Evolutionary conservation across 2,888 invertebrate species (phyloP).

Genomic region (Chrysopilus asiliformis): DNA sequence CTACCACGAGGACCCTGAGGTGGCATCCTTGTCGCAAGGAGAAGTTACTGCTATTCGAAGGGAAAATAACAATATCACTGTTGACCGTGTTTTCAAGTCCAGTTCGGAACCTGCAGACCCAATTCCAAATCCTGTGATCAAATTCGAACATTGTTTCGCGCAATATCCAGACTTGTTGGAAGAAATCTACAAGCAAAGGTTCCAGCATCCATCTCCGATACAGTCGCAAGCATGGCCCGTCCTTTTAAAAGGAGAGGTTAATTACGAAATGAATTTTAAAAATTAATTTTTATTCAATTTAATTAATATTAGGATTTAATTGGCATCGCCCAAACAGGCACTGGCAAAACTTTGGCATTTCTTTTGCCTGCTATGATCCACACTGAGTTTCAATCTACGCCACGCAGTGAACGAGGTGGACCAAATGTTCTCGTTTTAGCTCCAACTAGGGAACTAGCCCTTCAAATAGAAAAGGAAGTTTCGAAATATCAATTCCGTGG

Average conservation of each 20-base stretch:
- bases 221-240: constrained; percentile 94
- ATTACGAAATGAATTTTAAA: too few species aligned
- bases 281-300: too few species aligned
- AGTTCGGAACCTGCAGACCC: constrained; percentile 23
- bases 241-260: constrained; percentile 69
- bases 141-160: constrained; percentile 72
- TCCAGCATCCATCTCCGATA: constrained; percentile 76
- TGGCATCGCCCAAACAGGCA: constrained; percentile 92
- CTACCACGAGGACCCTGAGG: constrained; percentile 61
- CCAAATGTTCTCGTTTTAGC: constrained; percentile 82
- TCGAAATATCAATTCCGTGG: constrained; percentile 75
- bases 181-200: constrained; percentile 64
- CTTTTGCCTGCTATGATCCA: constrained; percentile 86
- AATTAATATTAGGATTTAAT: too few species aligned
- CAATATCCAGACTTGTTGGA: constrained; percentile 70
- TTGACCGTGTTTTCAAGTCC: constrained; percentile 49
- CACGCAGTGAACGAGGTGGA: constrained; percentile 57
- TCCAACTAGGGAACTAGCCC: constrained; percentile 83
- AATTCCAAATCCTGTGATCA: constrained; percentile 37
- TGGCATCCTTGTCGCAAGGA: constrained; percentile 48
- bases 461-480: constrained; percentile 86
- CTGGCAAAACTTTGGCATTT: constrained; percentile 91
- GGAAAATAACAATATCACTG: constrained; percentile 60
- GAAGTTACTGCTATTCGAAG: constrained; percentile 51
- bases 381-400: constrained; percentile 71